phyloP scores from a whole-genome alignment of 2,113 vertebrate species.

The Ceratotherium simum region DNA sequence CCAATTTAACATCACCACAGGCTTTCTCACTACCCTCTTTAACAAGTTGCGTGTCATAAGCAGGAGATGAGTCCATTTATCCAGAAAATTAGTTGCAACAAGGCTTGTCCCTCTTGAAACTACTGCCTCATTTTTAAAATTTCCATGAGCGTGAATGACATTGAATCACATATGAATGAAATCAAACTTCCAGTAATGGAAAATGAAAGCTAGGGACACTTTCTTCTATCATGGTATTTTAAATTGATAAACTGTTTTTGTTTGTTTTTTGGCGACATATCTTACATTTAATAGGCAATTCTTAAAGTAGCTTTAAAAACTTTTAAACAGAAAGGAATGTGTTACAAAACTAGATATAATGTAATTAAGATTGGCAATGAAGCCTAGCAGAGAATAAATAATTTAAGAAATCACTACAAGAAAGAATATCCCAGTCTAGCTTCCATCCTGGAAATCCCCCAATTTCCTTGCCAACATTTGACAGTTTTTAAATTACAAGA shows the following conservation, averaged over 20 bases:
- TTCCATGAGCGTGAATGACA: neutral
- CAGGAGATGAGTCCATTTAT: conserved; percentile 52
- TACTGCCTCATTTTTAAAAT: conserved; percentile 28
- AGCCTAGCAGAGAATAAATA: conserved; percentile 30
- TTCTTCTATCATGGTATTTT: neutral
- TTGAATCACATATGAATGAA: neutral
- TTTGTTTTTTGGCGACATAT: neutral
- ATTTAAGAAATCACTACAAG: conserved; percentile 75
- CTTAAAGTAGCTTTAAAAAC: neutral
- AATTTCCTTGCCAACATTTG: conserved; percentile 70
- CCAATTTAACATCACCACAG: conserved; percentile 67
- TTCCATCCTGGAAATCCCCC: conserved; percentile 71
- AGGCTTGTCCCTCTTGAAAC: neutral
- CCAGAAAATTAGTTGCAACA: conserved; percentile 50
- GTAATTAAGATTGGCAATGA: neutral
- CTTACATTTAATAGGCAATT: neutral
- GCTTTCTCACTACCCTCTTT: conserved; percentile 49
- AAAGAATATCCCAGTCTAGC: conserved; percentile 53
- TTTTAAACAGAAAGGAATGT: neutral
- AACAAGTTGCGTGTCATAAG: neutral
- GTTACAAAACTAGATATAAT: neutral
- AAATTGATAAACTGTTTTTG: neutral
- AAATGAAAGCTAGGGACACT: neutral
- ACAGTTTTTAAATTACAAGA: conserved; percentile 71
- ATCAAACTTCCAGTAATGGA: neutral